These are phyloP conservation scores for Pseudorhiza aurosa DNA, from an alignment of 30 jellyfish, hydroid and myxozoan genomes.

Conservation along the genomic window DNA sequence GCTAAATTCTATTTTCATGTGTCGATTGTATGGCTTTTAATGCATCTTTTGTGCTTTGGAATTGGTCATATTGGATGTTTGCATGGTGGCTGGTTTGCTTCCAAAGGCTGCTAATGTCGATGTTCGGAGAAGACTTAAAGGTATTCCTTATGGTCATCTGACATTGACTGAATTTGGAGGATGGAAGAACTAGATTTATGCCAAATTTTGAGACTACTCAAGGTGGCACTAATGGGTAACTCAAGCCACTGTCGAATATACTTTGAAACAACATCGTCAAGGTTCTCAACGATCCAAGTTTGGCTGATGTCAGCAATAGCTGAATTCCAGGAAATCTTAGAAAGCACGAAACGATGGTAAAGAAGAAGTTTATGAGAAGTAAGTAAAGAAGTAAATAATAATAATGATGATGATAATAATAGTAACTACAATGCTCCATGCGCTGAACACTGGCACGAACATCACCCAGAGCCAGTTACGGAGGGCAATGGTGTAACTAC, in stretches of 20 bases:
- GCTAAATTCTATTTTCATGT: neutral
- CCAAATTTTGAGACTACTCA: neutral
- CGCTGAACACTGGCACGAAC: no score
- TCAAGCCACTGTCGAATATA: slow-evolving; percentile 11
- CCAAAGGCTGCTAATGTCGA: neutral
- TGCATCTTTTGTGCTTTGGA: neutral
- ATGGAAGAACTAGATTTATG: neutral
- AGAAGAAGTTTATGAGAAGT: no score
- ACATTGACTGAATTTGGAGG: slow-evolving; percentile 3
- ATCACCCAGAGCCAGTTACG: no score
- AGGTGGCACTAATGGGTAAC: neutral
- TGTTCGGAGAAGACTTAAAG: neutral
- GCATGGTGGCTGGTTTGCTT: neutral
- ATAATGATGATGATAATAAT: no score
- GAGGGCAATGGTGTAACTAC: no score
- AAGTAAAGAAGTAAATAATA: no score
- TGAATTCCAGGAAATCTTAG: no score
- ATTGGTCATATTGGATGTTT: neutral
- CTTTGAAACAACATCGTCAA: neutral
- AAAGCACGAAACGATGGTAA: no score
- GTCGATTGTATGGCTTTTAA: neutral
- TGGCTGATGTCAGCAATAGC: neutral
- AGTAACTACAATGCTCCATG: no score
- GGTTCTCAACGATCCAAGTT: neutral
- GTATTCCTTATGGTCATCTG: neutral